A percentile compares a stretch with the other conserved stretches of the same genome.
Conservation (phyloP, 2,888 invertebrate genomes). For the Ceraclea dissimilis region DNA sequence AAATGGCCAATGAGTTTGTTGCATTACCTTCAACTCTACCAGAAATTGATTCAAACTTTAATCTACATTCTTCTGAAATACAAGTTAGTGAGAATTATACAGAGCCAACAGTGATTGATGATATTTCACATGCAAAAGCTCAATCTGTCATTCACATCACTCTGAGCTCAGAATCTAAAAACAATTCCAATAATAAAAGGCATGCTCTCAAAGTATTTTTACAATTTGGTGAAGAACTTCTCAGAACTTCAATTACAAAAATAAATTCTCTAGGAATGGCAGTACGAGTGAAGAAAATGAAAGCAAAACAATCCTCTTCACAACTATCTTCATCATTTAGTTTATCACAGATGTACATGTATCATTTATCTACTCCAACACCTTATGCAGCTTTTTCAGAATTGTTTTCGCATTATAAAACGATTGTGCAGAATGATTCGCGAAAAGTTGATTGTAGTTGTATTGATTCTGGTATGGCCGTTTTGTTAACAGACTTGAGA, state of each 20-base stretch:
- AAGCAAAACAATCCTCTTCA: neutral
- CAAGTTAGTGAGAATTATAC: neutral
- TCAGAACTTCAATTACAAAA: constrained; percentile 52
- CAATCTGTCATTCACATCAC: constrained; percentile 59
- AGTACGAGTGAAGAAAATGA: constrained; percentile 29
- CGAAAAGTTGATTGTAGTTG: constrained; percentile 29
- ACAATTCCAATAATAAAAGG: constrained; percentile 27
- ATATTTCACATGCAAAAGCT: constrained; percentile 29
- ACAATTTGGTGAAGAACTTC: constrained; percentile 58
- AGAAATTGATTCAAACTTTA: constrained; percentile 31
- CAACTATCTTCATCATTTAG: constrained; percentile 32
- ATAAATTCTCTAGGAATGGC: constrained; percentile 32
- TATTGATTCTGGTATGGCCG: constrained; percentile 40
- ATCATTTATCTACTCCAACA: constrained; percentile 30
- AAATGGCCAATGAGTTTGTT: constrained; percentile 22
- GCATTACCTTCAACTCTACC: constrained; percentile 33
- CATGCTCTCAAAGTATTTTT: constrained; percentile 60
- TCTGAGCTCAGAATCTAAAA: constrained; percentile 53
- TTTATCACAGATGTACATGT: constrained; percentile 38
- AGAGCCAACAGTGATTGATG: constrained; percentile 3
- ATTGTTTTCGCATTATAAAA: constrained; percentile 3
- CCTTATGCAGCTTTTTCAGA: constrained; percentile 18
- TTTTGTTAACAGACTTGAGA: constrained; percentile 42
- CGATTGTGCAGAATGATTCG: constrained; percentile 1
- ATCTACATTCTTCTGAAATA: constrained; percentile 2